Evolutionary conservation across 2,888 invertebrate species (phyloP).

Genomic region (Aphodius sticticus): DNA sequence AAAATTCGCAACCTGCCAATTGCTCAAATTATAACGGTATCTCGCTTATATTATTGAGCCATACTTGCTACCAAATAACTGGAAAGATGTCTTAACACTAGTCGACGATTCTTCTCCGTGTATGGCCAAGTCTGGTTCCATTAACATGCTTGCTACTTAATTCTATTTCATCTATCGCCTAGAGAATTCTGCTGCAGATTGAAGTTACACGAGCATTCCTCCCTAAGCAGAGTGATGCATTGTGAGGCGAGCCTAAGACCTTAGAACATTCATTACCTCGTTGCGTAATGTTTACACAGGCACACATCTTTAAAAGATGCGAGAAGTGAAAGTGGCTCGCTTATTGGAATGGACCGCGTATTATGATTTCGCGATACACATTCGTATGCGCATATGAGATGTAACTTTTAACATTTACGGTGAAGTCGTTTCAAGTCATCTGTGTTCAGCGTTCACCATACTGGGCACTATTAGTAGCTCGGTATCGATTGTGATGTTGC

Average conservation of each 20-base stretch:
- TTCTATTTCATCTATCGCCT: no score
- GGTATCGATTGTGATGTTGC: background rate
- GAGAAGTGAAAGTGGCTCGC: background rate
- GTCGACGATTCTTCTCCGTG: no score
- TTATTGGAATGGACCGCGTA: background rate
- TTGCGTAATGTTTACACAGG: background rate
- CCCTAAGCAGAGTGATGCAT: background rate
- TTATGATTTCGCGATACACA: conserved; percentile 4
- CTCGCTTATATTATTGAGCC: no score
- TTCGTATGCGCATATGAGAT: background rate
- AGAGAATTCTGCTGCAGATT: no score
- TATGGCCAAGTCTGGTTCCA: no score
- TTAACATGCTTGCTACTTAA: no score
- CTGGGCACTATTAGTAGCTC: background rate
- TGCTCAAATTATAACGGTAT: no score
- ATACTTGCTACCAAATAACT: no score
- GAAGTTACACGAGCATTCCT: background rate
- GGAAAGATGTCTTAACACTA: no score
- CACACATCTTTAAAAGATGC: background rate
- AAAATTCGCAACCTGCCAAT: no score
- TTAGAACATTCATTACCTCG: background rate
- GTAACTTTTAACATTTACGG: conserved; percentile 4
- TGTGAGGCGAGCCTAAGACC: background rate
- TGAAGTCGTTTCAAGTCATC: background rate
- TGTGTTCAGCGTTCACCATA: background rate